Evolutionary conservation across 2,888 invertebrate species (phyloP).

Genomic region (Aelia acuminata): DNA sequence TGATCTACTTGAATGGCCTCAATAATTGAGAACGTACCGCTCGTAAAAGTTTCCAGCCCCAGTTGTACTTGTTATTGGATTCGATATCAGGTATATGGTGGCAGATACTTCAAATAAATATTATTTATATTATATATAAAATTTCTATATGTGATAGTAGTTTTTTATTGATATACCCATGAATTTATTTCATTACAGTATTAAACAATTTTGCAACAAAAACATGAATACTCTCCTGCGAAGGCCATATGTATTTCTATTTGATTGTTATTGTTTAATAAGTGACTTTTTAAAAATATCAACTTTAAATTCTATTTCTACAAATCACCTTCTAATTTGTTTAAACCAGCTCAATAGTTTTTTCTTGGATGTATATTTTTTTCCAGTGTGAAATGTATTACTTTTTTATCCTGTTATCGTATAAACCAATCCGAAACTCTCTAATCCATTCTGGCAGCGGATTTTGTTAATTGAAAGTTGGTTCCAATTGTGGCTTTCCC

Average conservation of each 20-base stretch:
- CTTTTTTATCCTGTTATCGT: not conserved
- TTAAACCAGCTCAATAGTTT: not conserved
- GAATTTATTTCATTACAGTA: too few relatives aligned
- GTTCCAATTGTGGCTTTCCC: not conserved
- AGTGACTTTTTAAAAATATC: too few relatives aligned
- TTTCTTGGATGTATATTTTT: not conserved
- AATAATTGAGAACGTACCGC: not conserved
- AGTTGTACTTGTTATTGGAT: not conserved
- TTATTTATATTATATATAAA: too few relatives aligned
- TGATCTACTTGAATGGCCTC: not conserved
- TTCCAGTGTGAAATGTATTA: not conserved
- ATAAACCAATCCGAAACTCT: not conserved
- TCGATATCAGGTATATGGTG: not conserved
- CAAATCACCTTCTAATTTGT: not conserved
- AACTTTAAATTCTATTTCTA: not conserved
- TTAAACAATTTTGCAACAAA: too few relatives aligned
- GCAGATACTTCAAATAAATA: not conserved
- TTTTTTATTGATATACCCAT: too few relatives aligned
- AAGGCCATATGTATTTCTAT: too few relatives aligned
- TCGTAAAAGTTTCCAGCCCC: conserved; percentile 2
- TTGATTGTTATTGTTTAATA: too few relatives aligned
- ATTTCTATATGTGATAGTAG: too few relatives aligned
- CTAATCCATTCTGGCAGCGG: not conserved
- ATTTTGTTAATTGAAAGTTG: conserved; percentile 6
- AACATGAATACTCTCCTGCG: too few relatives aligned